phyloP scores from a whole-genome alignment of 2,113 vertebrate genomes.

The Colinus virginianus region DNA sequence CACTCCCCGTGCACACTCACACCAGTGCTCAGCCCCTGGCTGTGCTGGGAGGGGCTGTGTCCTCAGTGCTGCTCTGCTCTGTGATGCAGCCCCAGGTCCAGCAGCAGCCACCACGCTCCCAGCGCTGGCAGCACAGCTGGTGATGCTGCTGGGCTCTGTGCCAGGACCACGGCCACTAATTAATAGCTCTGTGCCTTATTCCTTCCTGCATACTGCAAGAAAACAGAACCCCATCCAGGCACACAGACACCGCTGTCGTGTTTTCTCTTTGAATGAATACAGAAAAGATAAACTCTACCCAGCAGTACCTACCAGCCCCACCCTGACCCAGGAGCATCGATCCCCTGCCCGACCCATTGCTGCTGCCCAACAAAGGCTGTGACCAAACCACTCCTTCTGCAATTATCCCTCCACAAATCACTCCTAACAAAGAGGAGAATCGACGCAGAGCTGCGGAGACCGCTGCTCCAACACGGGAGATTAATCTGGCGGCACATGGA shows the following conservation, averaged over 20 bases:
- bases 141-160: neutral
- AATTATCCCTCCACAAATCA: neutral
- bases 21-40: too few relatives aligned
- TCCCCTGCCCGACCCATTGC: fast-evolving
- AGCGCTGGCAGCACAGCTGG: neutral
- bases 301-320: neutral
- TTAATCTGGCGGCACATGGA: neutral
- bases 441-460: neutral
- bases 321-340: neutral
- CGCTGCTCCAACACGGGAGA: neutral
- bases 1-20: too few relatives aligned
- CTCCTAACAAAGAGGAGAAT: neutral
- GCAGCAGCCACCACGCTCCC: too few relatives aligned
- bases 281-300: neutral
- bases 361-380: neutral
- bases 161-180: neutral
- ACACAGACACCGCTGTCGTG: fast-evolving
- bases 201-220: fast-evolving
- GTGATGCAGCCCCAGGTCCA: neutral
- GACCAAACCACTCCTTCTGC: neutral
- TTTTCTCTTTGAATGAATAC: neutral
- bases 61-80: too few relatives aligned
- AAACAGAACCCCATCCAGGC: neutral
- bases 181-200: neutral
- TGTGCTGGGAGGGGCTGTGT: neutral